Base-by-base conservation (phyloP, 2,888 invertebrate species). In the Eupithecia exiguata region DNA sequence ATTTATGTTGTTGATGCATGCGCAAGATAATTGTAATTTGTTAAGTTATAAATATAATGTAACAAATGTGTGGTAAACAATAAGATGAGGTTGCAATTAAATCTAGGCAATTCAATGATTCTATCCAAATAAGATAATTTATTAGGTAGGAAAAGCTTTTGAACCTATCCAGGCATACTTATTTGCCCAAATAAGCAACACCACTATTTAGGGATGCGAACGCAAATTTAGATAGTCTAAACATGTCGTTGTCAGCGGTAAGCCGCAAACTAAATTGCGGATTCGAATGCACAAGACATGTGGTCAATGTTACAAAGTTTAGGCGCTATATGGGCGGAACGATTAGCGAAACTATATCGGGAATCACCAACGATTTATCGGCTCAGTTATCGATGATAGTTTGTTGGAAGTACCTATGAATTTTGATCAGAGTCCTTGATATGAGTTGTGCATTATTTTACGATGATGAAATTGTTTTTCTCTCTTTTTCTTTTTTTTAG, bases 201-300 rank as follows among this genome's bases (percentile, higher is more conserved):
- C 21, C 62, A 36, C 62, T 25, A 74, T 76, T 71, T 61, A 68
- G 70, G 70, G 18, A 65, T 74, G 62, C 72, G 70, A 69, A 73
- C 49, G 71, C 53, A 72, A 77, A 74, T 74, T 78, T 77, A 80
- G 77, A 83, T 80, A 77, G 77, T 80, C 82, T 83, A 81, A 76
- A 81, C 80, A 78, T 78, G 71, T 77, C 80, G 82, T 84, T 86
- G 89, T 85, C 86, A 84, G 86, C 83, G 87, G 88, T 82, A 72
- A 83, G 82, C 91, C 91, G 79, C 90, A 87, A 85, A 84, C 88
- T 89, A 88, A 87, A 90, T 88, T 91, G 90, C 80, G 91, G 90
- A 83, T 88, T 88, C 79, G 87, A 84, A 83, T 90, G 91, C 84
- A 84, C 86, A 85, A 84, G 91, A 91, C 88, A 86, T 85, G 88